A percentile compares a stretch with the other conserved stretches of the same genome.
phyloP scores from a whole-genome alignment of 2,888 invertebrate species.

The Sycophila texana region DNA sequence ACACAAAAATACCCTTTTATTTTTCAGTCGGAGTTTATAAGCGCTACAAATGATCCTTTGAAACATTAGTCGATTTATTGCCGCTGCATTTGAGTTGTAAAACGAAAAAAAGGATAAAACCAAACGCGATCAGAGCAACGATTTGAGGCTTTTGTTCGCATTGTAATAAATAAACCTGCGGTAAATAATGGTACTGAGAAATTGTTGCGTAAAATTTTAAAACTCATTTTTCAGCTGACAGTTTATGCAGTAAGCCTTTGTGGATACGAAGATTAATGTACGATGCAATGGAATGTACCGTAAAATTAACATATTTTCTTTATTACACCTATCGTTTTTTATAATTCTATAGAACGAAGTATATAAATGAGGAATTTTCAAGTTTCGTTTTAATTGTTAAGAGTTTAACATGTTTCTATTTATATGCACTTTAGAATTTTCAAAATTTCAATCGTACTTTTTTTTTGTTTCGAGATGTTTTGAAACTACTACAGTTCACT shows the following conservation, averaged over 20 bases:
- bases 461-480: too few species aligned
- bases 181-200: not conserved
- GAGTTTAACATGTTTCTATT: not conserved
- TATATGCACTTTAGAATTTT: not conserved
- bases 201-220: slow-evolving; percentile 20
- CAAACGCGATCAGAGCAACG: not conserved
- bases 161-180: not conserved
- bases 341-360: not conserved
- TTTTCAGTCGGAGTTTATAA: slow-evolving; percentile 18
- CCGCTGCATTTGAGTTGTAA: not conserved
- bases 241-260: slow-evolving; percentile 14
- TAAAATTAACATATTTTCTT: slow-evolving; percentile 42
- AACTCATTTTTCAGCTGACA: slow-evolving; percentile 12
- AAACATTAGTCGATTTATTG: slow-evolving; percentile 12
- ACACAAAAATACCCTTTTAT: not conserved
- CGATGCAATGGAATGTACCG: slow-evolving; percentile 12
- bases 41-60: slow-evolving; percentile 34
- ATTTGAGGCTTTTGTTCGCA: not conserved
- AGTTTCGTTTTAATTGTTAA: too few species aligned
- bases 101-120: not conserved
- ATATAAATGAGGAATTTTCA: too few species aligned
- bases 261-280: slow-evolving; percentile 35
- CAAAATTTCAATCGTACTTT: too few species aligned
- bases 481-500: too few species aligned
- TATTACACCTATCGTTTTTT: slow-evolving; percentile 12